Conservation (phyloP, 2,113 vertebrate species). For the Myotis davidii region DNA sequence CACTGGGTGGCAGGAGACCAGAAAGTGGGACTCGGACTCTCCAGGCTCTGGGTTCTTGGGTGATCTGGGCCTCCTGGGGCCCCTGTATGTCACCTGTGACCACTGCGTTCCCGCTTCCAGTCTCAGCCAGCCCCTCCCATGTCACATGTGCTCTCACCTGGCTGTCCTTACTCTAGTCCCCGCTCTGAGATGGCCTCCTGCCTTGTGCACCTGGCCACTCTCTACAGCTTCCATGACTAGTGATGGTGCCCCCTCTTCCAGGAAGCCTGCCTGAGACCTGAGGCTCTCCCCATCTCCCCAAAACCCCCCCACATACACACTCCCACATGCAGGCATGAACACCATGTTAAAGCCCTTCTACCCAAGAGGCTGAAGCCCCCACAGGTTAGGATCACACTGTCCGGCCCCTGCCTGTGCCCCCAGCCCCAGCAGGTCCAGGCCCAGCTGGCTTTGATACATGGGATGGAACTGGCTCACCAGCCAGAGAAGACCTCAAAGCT, state of each 20-base stretch:
- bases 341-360: accelerated
- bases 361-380: not conserved
- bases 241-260: too few species aligned
- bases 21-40: not conserved
- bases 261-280: not conserved
- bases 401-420: accelerated
- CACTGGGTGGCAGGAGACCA: not conserved
- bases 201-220: accelerated
- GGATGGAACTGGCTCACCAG: accelerated
- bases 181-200: accelerated
- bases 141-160: accelerated
- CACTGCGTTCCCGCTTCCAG: accelerated
- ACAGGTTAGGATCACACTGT: accelerated
- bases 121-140: accelerated
- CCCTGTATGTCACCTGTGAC: accelerated
- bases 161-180: accelerated
- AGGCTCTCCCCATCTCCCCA: not conserved
- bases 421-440: not conserved
- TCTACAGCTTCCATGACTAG: too few species aligned
- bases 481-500: accelerated
- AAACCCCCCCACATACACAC: too few species aligned
- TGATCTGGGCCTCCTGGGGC: accelerated
- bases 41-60: too few species aligned
- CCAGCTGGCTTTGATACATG: accelerated
- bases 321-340: accelerated